phyloP scores from a whole-genome alignment of 2,888 invertebrate species.

The Phrixothrix hirtus region DNA sequence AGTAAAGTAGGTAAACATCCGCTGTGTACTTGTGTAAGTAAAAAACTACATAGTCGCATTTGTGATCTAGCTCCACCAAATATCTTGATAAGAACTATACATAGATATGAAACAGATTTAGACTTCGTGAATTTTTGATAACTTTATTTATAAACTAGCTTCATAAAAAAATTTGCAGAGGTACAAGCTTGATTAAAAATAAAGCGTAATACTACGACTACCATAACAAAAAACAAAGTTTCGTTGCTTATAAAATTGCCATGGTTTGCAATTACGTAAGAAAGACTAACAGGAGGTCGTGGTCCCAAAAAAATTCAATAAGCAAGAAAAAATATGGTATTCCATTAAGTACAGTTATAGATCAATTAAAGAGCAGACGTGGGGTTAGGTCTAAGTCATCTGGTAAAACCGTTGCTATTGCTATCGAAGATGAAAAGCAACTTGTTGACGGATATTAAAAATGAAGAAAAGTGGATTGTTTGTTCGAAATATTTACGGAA shows the following conservation, averaged over 20 bases:
- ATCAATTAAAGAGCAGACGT: slow-evolving; percentile 32
- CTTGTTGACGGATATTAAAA: slow-evolving; percentile 36
- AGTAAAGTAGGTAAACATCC: too few species aligned
- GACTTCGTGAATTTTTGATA: too few species aligned
- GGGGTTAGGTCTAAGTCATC: slow-evolving; percentile 32
- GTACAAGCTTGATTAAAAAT: not conserved
- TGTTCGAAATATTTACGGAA: too few species aligned
- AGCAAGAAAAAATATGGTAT: slow-evolving; percentile 30
- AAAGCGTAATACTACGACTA: too few species aligned
- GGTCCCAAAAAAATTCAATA: slow-evolving; percentile 25
- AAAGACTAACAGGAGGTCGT: slow-evolving; percentile 17
- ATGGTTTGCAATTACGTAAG: slow-evolving; percentile 29
- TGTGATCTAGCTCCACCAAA: too few species aligned
- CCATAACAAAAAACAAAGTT: too few species aligned
- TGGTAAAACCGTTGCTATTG: slow-evolving; percentile 38
- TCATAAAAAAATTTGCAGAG: too few species aligned
- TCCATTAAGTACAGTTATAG: slow-evolving; percentile 30
- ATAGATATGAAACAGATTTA: too few species aligned
- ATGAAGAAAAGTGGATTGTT: slow-evolving; percentile 39
- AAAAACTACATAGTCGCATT: too few species aligned
- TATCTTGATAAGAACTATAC: too few species aligned
- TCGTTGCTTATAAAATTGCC: not conserved
- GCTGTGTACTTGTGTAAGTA: too few species aligned
- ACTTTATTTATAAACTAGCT: too few species aligned
- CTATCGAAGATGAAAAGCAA: slow-evolving; percentile 37